Base-by-base conservation (phyloP, 2,113 vertebrate species). In the Callipepla californica region DNA sequence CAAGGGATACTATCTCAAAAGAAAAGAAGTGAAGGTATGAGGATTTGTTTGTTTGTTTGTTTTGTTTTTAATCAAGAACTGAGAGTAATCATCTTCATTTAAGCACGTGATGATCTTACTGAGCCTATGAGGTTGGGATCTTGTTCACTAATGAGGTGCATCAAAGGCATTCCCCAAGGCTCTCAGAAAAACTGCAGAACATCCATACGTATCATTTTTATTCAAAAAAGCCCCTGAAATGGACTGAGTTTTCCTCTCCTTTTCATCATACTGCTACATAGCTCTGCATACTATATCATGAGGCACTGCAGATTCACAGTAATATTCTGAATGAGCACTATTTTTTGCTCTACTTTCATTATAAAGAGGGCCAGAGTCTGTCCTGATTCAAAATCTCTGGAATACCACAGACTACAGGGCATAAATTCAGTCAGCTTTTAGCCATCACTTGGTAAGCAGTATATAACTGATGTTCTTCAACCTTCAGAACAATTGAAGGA, bases 1-100 rank as follows among this genome's bases (percentile, higher is more conserved):
- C 75, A 78, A 87, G 48, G 40, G 91, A 59, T 8, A 89, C 25
- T 45, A 63, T 3, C 67, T 50, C 36, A 72, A 79, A 76, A 10
- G 5, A 1, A 9, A 53, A 73, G 55, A 57, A 40, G 66, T 1
- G 19, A 30, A 20, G 15, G 30, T 38, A 7, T 23, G 28, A 50
- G 17, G 40, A 9, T 40, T n/a, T n/a, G 34, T 40, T 40, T 69
- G 32, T 30, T 11, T 62, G 14, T 25, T 62, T 38, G 26, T 38
- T 61, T 15, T 38, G 34, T 59, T 59, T 23, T 59, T 17, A 38
- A 63, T 57, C 89, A 42, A 80, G 38, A 87, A 89, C 45, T 58
- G 85, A 90, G 88, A 94, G 72, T 94, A 96, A 96, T 97, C 94
- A 94, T 89, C 86, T 84, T 67, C 95, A 94, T 96, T 73, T 93